Evolutionary conservation across 2,113 vertebrate species (phyloP), one percentile per base, ranked within the genome.

Genomic region (Cariama cristata): DNA sequence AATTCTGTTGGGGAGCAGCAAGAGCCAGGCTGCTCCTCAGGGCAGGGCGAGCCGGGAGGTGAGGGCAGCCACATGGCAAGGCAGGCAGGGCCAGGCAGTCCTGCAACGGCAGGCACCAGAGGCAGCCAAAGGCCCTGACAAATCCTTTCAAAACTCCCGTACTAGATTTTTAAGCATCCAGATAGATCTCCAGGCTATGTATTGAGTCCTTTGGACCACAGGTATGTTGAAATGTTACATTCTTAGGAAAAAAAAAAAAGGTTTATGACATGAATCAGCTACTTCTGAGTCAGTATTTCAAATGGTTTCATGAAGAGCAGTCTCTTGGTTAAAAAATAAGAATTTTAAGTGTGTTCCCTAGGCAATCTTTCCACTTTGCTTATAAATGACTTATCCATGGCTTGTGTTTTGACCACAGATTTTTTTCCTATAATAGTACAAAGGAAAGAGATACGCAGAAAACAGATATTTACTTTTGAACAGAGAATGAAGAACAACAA

Each of bases 71-170:
- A 8, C 26, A 18, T 0, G 3, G 32, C n/a, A 55, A 49, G 40
- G 4, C 21, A 32, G 63, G 45, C 50, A 55, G 22, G 67, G 32
- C 20, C 13, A 16, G 35, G 27, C 58, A 79, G 35, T 7, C 23
- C 11, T 1, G 2, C 53, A 40, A 44, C 0, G 2, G 40, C 32
- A 68, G 0, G 55, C 47, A 63, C 15, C 47, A 66, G 45, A 62
- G 22, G 6, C 52, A 81, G 22, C 14, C 49, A 79, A 62, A 4
- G 12, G 11, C 18, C 32, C 55, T 33, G n/a, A 50, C 1, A 86
- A 69, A 52, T 58, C 52, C 40, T 84, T 75, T 62, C 40, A 27
- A 32, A 86, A 42, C 8, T 23, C 13, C 42, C 38, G 5, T 33
- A 23, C 15, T n/a, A 40, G 62, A 21, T 64, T 84, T 77, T 47